Evolutionary conservation across 2,888 invertebrate genomes (phyloP), one percentile per base, ranked within the genome.

Genomic region (Chloroclystis v-ata): DNA sequence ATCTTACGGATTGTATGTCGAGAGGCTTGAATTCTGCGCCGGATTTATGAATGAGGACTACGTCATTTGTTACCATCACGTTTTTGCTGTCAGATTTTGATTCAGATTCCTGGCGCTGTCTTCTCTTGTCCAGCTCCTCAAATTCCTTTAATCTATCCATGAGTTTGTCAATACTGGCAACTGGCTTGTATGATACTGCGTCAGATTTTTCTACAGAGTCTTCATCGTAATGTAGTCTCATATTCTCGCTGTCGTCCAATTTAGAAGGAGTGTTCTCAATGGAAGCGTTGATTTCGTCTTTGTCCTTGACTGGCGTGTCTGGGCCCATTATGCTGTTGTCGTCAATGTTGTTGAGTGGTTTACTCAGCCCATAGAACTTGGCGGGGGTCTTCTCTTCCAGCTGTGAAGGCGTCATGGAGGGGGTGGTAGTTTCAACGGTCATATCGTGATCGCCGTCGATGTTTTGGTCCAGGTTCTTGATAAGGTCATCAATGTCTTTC

Each of bases 101-200:
- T 60, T 83, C 82, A 8, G 82, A 77, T 60, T 85, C 83, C 46
- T 77, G 79, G 37, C 80, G 72, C 55, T 88, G 87, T 57, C 87
- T 74, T 64, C 80, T 82, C 63, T 83, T 88, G 61, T 86, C 86
- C 49, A 85, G 79, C 58, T 87, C 89, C 60, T 87, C 89, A 61
- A 89, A 89, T 51, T 80, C 85, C 64, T 86, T 89, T 39, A 88
- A 72, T 61, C 87, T 81, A 43, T 86, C 86, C 82, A 88, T 89
- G 20, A 89, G 69, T 56, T 86, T 88, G 52, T 87, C 88, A 61
- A 89, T 88, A 57, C 84, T 86, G 10, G 86, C 83, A 12, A 83
- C 82, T 33, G 78, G 64, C 28, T 69, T 78, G 56, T 76, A 86
- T 20, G 80, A 66, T 47, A 81, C 72, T 46, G 65, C 61, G 32